phyloP scores from a whole-genome alignment of 2,113 vertebrate species.

The Rhombomys opimus region DNA sequence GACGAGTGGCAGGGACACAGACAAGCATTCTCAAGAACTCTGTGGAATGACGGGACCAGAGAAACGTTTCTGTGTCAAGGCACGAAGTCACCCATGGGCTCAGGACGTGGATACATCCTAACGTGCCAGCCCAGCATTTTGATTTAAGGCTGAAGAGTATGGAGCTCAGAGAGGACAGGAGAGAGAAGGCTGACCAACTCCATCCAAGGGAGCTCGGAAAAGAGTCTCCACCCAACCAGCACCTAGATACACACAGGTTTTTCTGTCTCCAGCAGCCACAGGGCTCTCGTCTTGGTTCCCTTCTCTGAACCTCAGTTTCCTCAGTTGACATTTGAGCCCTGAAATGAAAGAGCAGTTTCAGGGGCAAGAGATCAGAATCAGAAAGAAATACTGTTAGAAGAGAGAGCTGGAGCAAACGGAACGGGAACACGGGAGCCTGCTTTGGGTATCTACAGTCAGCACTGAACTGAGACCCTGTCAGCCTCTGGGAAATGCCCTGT shows the following conservation, averaged over 20 bases:
- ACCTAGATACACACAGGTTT: neutral
- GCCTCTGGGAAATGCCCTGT: neutral
- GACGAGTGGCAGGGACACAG: neutral
- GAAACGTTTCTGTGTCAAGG: neutral
- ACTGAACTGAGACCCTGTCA: neutral
- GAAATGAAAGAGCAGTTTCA: neutral
- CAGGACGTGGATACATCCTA: neutral
- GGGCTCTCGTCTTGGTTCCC: neutral
- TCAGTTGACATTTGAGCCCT: neutral
- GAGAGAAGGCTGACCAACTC: neutral
- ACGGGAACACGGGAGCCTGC: neutral
- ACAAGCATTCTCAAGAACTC: neutral
- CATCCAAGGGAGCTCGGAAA: neutral
- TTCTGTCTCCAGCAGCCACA: neutral
- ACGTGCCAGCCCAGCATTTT: neutral
- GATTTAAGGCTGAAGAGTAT: neutral
- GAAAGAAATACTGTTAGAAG: neutral
- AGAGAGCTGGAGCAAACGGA: neutral
- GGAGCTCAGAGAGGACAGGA: neutral
- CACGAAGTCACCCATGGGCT: neutral
- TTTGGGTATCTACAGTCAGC: neutral
- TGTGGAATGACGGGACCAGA: neutral
- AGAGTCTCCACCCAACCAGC: neutral
- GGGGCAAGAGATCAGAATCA: slow-evolving; percentile 20
- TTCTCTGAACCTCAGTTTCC: neutral